Conservation (phyloP, 2,113 vertebrate genomes). For the Tonatia bakeri region DNA sequence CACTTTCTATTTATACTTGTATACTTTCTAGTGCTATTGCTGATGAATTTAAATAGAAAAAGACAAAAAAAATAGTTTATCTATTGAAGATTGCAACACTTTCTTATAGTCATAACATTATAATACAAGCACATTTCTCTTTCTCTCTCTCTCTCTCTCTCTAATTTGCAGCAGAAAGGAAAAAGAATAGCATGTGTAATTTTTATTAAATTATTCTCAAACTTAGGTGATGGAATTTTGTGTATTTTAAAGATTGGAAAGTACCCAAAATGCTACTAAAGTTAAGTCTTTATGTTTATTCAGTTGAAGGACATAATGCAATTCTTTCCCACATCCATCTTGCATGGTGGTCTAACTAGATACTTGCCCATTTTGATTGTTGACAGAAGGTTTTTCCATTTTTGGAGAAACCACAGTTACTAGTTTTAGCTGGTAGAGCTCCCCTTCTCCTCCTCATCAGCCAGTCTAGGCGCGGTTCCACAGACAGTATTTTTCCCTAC, state of each 20-base stretch:
- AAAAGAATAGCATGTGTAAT: neutral
- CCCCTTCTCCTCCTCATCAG: neutral
- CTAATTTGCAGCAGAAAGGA: neutral
- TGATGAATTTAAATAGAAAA: neutral
- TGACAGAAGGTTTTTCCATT: neutral
- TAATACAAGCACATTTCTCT: neutral
- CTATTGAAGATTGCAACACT: neutral
- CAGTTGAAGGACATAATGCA: neutral
- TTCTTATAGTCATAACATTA: neutral
- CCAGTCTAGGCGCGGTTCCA: neutral
- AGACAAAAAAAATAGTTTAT: neutral
- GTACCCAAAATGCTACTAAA: neutral
- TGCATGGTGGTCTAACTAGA: neutral
- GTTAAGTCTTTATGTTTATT: neutral
- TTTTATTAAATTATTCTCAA: neutral
- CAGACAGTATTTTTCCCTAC: neutral
- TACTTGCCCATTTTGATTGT: neutral
- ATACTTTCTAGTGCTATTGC: neutral
- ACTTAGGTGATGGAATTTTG: neutral
- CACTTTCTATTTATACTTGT: neutral
- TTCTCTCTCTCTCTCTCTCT: neutral
- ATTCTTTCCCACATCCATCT: neutral
- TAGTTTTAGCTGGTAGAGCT: neutral
- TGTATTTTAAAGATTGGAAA: neutral
- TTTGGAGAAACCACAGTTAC: conserved; percentile 33